Conservation (phyloP, 92 coral and sea anemone species). For the Epizoanthus rinbou region DNA sequence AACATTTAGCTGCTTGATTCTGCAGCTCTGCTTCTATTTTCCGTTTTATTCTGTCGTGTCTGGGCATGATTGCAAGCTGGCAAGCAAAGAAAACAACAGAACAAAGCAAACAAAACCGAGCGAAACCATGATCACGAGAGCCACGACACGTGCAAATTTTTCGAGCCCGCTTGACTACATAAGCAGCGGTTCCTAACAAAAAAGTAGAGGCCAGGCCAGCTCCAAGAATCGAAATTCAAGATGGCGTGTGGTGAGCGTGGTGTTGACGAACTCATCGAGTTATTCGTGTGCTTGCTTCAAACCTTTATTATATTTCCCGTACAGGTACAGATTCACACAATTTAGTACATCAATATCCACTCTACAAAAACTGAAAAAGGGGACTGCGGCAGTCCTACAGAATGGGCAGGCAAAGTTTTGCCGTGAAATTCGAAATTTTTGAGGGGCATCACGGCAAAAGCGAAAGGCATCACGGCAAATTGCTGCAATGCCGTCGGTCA, state of each 20-base stretch:
- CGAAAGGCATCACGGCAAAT: no score
- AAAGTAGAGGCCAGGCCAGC: slow-evolving; percentile 19
- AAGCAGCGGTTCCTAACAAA: slow-evolving; percentile 11
- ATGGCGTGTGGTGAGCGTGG: neutral
- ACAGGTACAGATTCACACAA: slow-evolving; percentile 10
- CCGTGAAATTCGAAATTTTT: no score
- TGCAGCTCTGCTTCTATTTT: slow-evolving; percentile 21
- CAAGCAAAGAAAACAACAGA: slow-evolving; percentile 7
- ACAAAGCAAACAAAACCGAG: slow-evolving; percentile 16
- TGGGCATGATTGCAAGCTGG: slow-evolving; percentile 27
- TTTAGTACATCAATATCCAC: slow-evolving; percentile 17
- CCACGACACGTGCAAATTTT: slow-evolving; percentile 11
- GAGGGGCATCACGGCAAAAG: no score
- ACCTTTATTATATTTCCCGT: slow-evolving; percentile 8
- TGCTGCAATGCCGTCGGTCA: no score
- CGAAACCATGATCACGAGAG: neutral
- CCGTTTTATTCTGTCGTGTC: slow-evolving; percentile 15
- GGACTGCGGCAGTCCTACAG: neutral
- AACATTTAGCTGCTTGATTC: neutral
- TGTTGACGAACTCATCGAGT: neutral
- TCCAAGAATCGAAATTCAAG: neutral
- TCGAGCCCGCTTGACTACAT: slow-evolving; percentile 19
- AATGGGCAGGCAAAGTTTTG: no score
- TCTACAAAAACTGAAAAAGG: neutral
- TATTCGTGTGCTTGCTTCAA: neutral